A percentile compares a stretch with the other conserved stretches of the same genome.
Conservation (phyloP, 37 sponge, comb jelly and placozoan genomes). For the Chondrosia reniformis region DNA sequence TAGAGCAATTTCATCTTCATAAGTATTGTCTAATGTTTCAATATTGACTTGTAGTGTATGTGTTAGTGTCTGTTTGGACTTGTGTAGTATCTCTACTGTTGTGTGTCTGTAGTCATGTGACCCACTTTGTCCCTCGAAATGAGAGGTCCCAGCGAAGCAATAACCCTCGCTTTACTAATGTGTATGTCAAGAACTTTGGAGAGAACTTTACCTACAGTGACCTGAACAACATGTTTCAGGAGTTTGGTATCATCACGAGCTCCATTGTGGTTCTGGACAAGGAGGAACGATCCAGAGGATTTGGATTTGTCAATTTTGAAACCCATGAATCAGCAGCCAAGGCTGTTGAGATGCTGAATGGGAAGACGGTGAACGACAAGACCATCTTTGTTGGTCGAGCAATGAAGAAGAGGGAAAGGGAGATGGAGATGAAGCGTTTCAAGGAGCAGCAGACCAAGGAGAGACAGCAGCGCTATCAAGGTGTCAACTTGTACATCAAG, state of each 20-base stretch:
- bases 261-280: conserved; percentile 80
- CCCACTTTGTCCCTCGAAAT: conserved; percentile 78
- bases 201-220: conserved; percentile 72
- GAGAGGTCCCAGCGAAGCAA: conserved; percentile 64
- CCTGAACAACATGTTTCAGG: conserved; percentile 56
- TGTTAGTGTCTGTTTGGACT: too few species aligned
- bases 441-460: conserved; percentile 62
- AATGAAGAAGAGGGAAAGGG: conserved; percentile 91
- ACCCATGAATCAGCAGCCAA: conserved; percentile 72
- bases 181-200: conserved; percentile 96
- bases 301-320: conserved; percentile 94
- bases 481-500: conserved; percentile 97
- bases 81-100: neutral
- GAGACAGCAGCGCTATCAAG: conserved; percentile 75
- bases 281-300: conserved; percentile 53
- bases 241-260: conserved; percentile 80
- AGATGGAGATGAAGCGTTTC: conserved; percentile 70
- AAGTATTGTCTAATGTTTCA: too few species aligned
- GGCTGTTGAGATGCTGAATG: conserved; percentile 81
- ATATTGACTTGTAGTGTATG: too few species aligned
- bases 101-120: conserved; percentile 51
- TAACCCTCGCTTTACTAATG: conserved; percentile 80
- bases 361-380: conserved; percentile 23
- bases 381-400: conserved; percentile 84
- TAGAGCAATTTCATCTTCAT: too few species aligned